These are phyloP conservation scores for Sebastes reedi DNA, from an alignment of 2,797 vertebrate genomes.

Conservation along the genomic window DNA sequence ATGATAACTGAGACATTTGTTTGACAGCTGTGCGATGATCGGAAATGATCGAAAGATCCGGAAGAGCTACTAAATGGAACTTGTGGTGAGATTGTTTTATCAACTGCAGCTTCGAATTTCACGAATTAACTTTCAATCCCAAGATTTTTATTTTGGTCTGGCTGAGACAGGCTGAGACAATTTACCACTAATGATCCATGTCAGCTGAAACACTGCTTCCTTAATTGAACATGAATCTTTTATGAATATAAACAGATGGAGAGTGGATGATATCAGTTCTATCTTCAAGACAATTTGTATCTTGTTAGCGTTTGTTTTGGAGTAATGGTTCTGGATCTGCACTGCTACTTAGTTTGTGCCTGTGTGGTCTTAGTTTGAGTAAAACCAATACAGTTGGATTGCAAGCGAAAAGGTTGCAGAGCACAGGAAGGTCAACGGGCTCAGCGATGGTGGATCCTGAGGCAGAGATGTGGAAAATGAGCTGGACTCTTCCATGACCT, in stretches of 20 bases:
- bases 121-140: background rate
- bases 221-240: constrained; percentile 11
- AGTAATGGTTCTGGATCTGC: background rate
- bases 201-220: background rate
- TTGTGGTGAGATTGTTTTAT: background rate
- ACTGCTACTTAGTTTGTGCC: background rate
- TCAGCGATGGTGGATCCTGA: constrained; percentile 32
- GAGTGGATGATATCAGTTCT: background rate
- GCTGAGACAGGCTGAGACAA: constrained; percentile 8
- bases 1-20: background rate
- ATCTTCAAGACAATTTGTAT: background rate
- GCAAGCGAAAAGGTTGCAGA: background rate
- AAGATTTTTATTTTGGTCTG: background rate
- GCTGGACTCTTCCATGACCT: constrained; percentile 39
- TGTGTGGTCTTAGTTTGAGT: background rate
- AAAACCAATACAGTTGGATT: constrained; percentile 1
- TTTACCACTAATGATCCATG: background rate
- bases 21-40: background rate
- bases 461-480: constrained; percentile 62
- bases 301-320: background rate
- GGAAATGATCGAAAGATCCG: background rate
- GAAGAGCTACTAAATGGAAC: background rate
- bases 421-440: constrained; percentile 38
- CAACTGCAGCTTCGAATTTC: background rate
- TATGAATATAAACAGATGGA: constrained; percentile 5